These are phyloP conservation scores for Drosophila subquinaria DNA, from an alignment of 2,888 invertebrate genomes.

Conservation along the genomic window DNA sequence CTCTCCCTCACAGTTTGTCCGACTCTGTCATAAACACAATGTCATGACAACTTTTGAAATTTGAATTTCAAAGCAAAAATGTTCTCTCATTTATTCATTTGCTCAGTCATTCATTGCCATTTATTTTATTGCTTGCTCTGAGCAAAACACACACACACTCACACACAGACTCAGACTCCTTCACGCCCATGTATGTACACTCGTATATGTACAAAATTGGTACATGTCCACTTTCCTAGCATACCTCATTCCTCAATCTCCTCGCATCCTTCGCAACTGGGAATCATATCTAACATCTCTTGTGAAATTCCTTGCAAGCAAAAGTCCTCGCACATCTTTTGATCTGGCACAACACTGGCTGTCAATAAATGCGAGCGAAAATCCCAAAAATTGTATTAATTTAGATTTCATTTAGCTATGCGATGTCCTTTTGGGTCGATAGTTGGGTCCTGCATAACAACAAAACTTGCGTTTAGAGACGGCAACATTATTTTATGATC, in stretches of 20 bases:
- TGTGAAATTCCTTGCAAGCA: slow-evolving; percentile 62
- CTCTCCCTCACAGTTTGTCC: background rate
- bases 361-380: slow-evolving; percentile 64
- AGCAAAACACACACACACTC: slow-evolving; percentile 33
- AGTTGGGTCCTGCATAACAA: slow-evolving; percentile 44
- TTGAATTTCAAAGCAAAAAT: slow-evolving; percentile 83
- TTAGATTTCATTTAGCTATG: slow-evolving; percentile 73
- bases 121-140: slow-evolving; percentile 76
- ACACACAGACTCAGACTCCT: background rate
- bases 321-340: slow-evolving; percentile 66
- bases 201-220: slow-evolving; percentile 47
- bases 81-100: slow-evolving; percentile 79
- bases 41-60: slow-evolving; percentile 83
- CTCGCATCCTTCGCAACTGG: background rate
- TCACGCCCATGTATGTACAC: background rate
- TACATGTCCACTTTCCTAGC: slow-evolving; percentile 59
- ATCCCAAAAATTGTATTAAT: slow-evolving; percentile 78
- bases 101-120: slow-evolving; percentile 82
- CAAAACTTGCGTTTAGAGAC: slow-evolving; percentile 15
- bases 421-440: slow-evolving; percentile 53
- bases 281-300: background rate
- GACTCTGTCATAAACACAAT: slow-evolving; percentile 79
- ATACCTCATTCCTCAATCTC: background rate
- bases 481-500: slow-evolving; percentile 58
- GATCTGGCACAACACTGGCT: slow-evolving; percentile 61